Evolutionary conservation across 2,888 invertebrate species (phyloP).

Genomic region (Homarus gammarus): DNA sequence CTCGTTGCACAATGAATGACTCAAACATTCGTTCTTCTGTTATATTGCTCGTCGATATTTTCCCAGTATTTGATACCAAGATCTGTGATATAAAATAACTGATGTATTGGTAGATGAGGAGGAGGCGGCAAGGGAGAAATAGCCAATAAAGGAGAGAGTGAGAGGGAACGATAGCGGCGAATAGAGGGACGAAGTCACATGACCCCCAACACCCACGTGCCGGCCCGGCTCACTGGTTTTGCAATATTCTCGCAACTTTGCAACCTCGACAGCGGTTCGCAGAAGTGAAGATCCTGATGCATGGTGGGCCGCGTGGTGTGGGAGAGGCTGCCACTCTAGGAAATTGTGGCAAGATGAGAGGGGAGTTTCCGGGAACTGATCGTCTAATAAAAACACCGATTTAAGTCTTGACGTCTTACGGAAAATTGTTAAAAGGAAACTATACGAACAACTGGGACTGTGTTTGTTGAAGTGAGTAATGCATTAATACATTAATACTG

Average conservation of each 20-base stretch:
- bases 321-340: conserved; percentile 12
- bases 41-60: background rate
- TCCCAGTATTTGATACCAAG: no score
- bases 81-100: no score
- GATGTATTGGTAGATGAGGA: background rate
- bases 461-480: no score
- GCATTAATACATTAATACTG: no score
- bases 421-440: background rate
- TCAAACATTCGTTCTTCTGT: background rate
- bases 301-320: background rate
- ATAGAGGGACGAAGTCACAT: background rate
- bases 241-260: conserved; percentile 15
- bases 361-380: background rate
- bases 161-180: background rate
- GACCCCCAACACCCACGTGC: background rate
- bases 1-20: conserved; percentile 15
- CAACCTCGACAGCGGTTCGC: background rate
- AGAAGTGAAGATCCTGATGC: conserved; percentile 18
- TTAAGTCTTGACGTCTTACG: background rate
- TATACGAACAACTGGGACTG: no score
- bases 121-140: background rate
- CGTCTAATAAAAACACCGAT: background rate
- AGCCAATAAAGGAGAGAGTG: conserved; percentile 12
- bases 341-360: background rate
- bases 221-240: background rate